These are phyloP conservation scores for Flexamia atlantica DNA, from an alignment of 2,888 invertebrate species.

Conservation along the genomic window DNA sequence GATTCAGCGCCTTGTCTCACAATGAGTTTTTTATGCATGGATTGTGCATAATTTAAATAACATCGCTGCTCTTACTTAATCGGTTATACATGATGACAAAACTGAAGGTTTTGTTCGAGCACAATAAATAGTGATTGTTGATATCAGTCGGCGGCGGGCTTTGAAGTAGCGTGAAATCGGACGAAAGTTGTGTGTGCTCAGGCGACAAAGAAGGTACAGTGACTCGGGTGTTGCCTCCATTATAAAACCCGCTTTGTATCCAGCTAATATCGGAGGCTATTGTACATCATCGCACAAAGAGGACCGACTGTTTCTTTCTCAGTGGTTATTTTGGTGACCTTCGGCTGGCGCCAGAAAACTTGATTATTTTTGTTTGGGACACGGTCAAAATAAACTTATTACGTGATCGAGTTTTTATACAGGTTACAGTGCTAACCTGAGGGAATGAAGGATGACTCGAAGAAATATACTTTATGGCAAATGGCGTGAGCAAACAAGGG, in stretches of 20 bases:
- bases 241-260: background rate
- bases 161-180: conserved; percentile 18
- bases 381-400: background rate
- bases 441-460: no score
- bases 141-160: background rate
- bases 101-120: background rate
- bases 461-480: no score
- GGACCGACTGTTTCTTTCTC: no score
- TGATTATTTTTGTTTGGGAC: background rate
- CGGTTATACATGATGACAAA: no score
- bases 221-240: background rate
- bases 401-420: no score
- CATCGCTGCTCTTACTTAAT: no score
- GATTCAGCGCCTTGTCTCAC: no score
- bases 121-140: background rate
- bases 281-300: background rate
- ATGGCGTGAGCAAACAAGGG: no score
- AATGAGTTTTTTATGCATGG: no score
- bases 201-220: background rate
- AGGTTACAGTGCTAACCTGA: no score
- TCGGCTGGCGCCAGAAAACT: conserved; percentile 13
- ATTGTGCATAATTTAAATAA: no score
- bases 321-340: background rate
- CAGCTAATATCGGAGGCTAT: background rate
- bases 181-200: background rate